Base-by-base conservation (phyloP, 2,797 vertebrate genomes). In the Oryzias sinensis region DNA sequence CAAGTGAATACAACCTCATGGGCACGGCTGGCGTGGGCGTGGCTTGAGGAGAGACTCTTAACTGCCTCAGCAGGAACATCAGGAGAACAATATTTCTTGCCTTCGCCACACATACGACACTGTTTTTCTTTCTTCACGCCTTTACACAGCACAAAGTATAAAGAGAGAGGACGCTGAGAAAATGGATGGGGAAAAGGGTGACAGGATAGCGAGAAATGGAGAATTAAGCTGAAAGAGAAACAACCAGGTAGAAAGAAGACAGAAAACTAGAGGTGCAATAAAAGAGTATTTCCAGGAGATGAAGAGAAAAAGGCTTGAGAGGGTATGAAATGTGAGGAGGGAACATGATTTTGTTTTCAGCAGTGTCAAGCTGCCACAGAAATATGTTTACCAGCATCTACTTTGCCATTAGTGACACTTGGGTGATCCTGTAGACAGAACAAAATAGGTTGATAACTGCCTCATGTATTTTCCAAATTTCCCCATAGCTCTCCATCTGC, bases 391-490 rank as follows among this genome's bases (percentile, higher is more conserved):
- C 84, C 89, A 88, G 85, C 83, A 78, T 79, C 89, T 76, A 53
- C 82, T 87, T 83, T 80, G 82, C 85, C 82, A 90, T 90, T 89
- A 90, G 88, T 88, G 87, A 87, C 86, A 89, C 87, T 86, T 65
- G 74, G 83, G 71, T 33, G 84, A 85, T 79, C 76, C 84, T 75
- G 85, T 79, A 83, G 87, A 84, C 81, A 79, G 83, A 87, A 83
- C 79, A 76, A 84, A 90, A 90, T 87, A 89, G 83, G 82, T 82
- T 88, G 83, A 88, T 86, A 88, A 88, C 81, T 83, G 83, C 83
- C 86, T 88, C 87, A 86, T 88, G 89, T 76, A 81, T 89, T 82
- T 84, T 89, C 87, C 84, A 88, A 88, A 90, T 88, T 85, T 87
- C 80, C 80, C 77, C 66, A 81, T 82, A 82, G 83, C 78, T 85